These are phyloP conservation scores for Nansenia antarctica DNA, from an alignment of 2,113 vertebrate genomes.

Conservation along the genomic window DNA sequence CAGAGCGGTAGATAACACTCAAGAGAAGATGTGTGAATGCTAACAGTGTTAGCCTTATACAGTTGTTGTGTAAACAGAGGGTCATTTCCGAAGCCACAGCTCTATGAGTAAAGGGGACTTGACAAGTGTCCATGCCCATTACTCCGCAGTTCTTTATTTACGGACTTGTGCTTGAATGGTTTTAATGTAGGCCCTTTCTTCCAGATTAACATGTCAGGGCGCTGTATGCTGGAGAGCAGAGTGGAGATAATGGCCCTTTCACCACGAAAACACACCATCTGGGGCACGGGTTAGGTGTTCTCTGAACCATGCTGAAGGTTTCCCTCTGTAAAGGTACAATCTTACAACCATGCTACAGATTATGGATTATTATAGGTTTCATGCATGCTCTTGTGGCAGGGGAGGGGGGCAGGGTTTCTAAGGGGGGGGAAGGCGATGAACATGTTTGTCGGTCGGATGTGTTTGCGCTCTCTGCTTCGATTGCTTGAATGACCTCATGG, in stretches of 20 bases:
- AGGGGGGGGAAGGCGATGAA: background rate
- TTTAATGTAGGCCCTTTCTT: conserved; percentile 46
- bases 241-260: conserved; percentile 58
- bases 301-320: conserved; percentile 26
- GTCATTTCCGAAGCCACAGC: conserved; percentile 58
- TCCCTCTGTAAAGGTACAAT: conserved; percentile 43
- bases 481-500: background rate
- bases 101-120: conserved; percentile 64
- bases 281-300: conserved; percentile 42
- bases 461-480: background rate
- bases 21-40: conserved; percentile 35
- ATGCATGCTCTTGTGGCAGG: background rate
- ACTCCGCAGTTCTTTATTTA: conserved; percentile 55
- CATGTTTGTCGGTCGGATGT: conserved; percentile 1
- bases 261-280: conserved; percentile 53
- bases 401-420: background rate
- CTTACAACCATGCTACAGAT: conserved; percentile 20
- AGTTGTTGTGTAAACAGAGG: conserved; percentile 48
- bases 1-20: background rate
- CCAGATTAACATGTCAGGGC: conserved; percentile 47
- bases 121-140: conserved; percentile 77
- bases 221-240: background rate
- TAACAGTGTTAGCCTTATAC: conserved; percentile 2
- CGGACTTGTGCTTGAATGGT: conserved; percentile 56
- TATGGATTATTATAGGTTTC: conserved; percentile 32